A percentile compares a stretch with the other conserved stretches of the same genome.
Evolutionary conservation across 2,113 vertebrate genomes (phyloP).

Genomic region (Galeopterus variegatus): DNA sequence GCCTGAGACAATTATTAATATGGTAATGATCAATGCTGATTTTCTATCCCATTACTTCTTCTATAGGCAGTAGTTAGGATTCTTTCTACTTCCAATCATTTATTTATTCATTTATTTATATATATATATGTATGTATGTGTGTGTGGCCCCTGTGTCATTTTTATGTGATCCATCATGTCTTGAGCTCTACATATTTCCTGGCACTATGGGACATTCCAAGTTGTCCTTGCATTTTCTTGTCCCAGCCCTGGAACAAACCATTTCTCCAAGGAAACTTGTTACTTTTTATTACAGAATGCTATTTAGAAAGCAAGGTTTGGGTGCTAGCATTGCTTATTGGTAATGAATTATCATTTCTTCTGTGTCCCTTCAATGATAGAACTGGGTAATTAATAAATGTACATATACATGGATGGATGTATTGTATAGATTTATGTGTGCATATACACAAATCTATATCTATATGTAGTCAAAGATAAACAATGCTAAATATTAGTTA

Average conservation of each 20-base stretch:
- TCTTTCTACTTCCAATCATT: not conserved
- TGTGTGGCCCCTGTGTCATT: not conserved
- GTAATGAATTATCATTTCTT: not conserved
- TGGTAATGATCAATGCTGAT: not conserved
- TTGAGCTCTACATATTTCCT: not conserved
- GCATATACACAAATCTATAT: not conserved
- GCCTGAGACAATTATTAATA: not conserved
- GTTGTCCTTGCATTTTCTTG: not conserved
- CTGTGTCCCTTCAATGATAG: not conserved
- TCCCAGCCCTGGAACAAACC: not conserved
- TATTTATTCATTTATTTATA: not conserved
- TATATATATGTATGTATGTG: no score
- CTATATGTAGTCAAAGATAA: not conserved
- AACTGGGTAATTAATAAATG: not conserved
- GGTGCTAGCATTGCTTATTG: not conserved
- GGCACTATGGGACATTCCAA: not conserved
- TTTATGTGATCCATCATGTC: not conserved
- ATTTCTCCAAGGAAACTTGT: not conserved
- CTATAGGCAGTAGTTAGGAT: not conserved
- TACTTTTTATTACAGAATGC: not conserved
- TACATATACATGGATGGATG: not conserved
- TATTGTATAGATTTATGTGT: not conserved
- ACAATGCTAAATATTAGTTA: not conserved
- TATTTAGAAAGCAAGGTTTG: not conserved
- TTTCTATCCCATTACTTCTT: not conserved